Evolutionary conservation across 1,140 invertebrate genomes (phyloP).

Genomic region (Rhagoletis zephyria): DNA sequence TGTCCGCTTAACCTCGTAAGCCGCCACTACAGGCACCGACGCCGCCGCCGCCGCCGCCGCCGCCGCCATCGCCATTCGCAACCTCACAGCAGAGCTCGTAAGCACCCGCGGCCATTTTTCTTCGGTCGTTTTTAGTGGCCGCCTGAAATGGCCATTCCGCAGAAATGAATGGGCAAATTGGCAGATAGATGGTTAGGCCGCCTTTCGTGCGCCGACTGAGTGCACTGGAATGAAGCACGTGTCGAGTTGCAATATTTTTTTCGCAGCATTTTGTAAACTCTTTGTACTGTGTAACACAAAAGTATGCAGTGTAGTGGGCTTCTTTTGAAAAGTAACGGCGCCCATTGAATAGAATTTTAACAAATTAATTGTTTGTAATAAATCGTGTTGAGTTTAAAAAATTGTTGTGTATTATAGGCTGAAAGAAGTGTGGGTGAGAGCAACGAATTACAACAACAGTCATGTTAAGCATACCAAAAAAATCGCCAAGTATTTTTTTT

Average conservation of each 20-base stretch:
- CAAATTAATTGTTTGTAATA: constrained; percentile 46
- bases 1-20: background rate
- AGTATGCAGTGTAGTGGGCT: background rate
- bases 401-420: background rate
- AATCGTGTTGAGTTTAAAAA: background rate
- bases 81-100: background rate
- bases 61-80: background rate
- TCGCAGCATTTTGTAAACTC: background rate
- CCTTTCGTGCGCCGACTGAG: background rate
- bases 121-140: background rate
- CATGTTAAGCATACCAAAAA: background rate
- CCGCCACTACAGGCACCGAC: background rate
- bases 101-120: background rate
- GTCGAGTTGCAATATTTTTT: background rate
- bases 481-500: background rate
- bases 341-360: background rate
- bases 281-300: background rate
- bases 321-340: background rate
- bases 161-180: background rate
- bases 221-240: background rate
- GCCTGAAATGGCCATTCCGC: background rate
- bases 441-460: too few relatives aligned
- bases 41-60: background rate
- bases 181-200: constrained; percentile 3
- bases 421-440: background rate